A percentile compares a stretch with the other conserved stretches of the same genome.
Evolutionary conservation across 1,140 invertebrate genomes (phyloP).

Genomic region (Monomorium pharaonis): DNA sequence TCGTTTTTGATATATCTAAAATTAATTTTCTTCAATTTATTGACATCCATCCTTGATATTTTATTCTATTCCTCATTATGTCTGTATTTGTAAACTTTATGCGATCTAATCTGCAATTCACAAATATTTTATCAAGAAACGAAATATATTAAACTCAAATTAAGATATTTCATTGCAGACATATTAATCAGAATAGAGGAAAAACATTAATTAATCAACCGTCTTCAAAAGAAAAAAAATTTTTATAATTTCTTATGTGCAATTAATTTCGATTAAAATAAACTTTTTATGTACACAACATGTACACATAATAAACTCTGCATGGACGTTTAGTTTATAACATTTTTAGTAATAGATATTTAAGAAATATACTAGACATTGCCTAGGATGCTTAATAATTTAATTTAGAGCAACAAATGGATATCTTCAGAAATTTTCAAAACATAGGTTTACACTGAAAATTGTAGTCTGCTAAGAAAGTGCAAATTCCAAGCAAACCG

Average conservation of each 20-base stretch:
- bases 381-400: neutral
- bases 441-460: neutral
- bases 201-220: neutral
- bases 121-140: neutral
- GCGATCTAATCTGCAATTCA: neutral
- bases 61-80: neutral
- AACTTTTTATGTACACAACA: neutral
- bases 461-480: slow-evolving; percentile 66
- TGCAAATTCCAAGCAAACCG: slow-evolving; percentile 74
- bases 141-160: neutral
- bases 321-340: neutral
- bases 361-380: neutral
- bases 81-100: neutral
- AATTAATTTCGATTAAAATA: neutral
- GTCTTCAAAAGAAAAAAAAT: neutral
- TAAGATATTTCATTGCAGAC: neutral
- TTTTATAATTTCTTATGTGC: neutral
- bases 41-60: neutral
- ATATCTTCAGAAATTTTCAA: neutral
- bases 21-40: slow-evolving; percentile 23
- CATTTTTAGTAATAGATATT: neutral
- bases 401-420: neutral
- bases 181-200: neutral
- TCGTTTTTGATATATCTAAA: neutral
- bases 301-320: neutral